Evolutionary conservation across 1,140 invertebrate genomes (phyloP).

Genomic region (Papilio helenus): DNA sequence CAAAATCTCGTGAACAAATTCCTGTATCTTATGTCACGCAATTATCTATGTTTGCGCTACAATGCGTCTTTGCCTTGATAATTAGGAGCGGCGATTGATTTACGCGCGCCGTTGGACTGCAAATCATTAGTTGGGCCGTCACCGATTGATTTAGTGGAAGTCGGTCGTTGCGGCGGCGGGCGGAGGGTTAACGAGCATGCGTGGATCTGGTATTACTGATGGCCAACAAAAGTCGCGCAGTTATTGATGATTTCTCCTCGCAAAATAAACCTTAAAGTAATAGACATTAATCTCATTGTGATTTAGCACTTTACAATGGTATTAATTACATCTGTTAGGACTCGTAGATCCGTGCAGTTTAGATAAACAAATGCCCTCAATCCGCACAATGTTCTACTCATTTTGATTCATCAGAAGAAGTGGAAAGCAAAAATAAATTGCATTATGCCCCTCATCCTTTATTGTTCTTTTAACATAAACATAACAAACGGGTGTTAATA

Average conservation of each 20-base stretch:
- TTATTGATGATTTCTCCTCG: slow-evolving; percentile 14
- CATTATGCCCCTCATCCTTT: too few species aligned
- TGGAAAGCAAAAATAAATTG: too few species aligned
- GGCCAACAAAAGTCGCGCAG: slow-evolving; percentile 19
- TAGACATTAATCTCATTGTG: not conserved
- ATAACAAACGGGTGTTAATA: not conserved
- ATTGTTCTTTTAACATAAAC: not conserved
- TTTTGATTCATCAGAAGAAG: too few species aligned
- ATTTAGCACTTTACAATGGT: slow-evolving; percentile 5
- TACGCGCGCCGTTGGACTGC: slow-evolving; percentile 52
- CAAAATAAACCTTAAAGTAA: slow-evolving; percentile 19
- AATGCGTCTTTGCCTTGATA: slow-evolving; percentile 52
- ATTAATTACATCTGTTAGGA: not conserved
- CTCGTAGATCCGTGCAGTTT: not conserved
- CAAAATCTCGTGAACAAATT: not conserved
- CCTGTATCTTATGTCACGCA: slow-evolving; percentile 24
- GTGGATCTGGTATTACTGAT: slow-evolving; percentile 36
- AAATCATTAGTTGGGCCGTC: slow-evolving; percentile 57
- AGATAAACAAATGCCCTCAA: not conserved
- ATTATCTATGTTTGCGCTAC: slow-evolving; percentile 48
- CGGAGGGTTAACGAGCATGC: slow-evolving; percentile 50
- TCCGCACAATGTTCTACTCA: too few species aligned
- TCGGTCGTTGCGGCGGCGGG: slow-evolving; percentile 44
- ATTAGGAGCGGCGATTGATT: slow-evolving; percentile 57
- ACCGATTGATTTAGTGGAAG: slow-evolving; percentile 56